Conservation (phyloP, 2,113 vertebrate genomes). For the Microcebus jonahi region DNA sequence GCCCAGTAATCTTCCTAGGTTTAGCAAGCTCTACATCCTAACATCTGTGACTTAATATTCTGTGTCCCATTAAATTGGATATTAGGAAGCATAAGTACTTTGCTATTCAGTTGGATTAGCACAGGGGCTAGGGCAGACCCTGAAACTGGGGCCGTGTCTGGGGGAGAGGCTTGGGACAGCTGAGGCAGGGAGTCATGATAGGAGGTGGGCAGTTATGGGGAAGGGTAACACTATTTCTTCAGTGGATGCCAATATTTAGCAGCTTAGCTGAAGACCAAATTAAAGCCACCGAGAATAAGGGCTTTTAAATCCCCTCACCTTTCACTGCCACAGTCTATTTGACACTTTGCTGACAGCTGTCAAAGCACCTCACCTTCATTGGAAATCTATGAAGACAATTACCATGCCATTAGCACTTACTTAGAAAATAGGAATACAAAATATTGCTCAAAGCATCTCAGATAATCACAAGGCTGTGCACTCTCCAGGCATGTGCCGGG, state of each 20-base stretch:
- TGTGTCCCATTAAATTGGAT: not conserved
- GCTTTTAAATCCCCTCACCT: conserved; percentile 36
- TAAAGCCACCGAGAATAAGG: not conserved
- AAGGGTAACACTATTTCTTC: not conserved
- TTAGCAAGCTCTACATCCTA: not conserved
- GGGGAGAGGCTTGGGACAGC: not conserved
- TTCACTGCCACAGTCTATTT: not conserved
- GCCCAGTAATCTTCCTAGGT: not conserved
- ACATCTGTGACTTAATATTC: not conserved
- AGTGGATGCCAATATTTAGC: not conserved
- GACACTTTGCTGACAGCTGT: conserved; percentile 50
- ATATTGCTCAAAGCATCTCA: not conserved
- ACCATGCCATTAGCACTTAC: conserved; percentile 43
- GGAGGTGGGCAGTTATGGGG: not conserved
- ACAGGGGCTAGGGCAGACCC: not conserved
- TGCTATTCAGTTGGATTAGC: not conserved
- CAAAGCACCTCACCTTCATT: conserved; percentile 45
- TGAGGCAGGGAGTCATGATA: not conserved
- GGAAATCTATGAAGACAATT: conserved; percentile 56
- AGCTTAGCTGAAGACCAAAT: not conserved
- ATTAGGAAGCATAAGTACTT: not conserved
- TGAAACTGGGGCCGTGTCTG: not conserved
- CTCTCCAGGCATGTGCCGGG: not conserved
- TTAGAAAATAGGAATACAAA: conserved; percentile 13
- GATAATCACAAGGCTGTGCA: not conserved